Evolutionary conservation across 2,797 vertebrate genomes (phyloP).

Genomic region (Pelodytes ibericus): DNA sequence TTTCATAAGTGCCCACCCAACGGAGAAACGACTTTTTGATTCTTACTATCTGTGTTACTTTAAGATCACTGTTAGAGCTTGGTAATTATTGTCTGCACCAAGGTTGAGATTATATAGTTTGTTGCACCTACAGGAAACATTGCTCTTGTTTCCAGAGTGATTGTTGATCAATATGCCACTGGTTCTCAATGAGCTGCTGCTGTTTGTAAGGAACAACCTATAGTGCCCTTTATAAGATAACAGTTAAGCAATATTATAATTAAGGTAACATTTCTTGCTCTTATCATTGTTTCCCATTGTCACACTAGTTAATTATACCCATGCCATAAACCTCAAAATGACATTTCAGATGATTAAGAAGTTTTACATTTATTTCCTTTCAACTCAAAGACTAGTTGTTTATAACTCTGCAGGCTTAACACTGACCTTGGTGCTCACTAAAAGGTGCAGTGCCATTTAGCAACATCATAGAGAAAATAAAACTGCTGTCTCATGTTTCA

Average conservation of each 20-base stretch:
- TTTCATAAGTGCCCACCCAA: too few relatives aligned
- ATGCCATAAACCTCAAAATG: constrained; percentile 48
- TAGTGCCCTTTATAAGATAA: constrained; percentile 28
- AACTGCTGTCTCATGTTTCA: too few relatives aligned
- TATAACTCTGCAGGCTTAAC: constrained; percentile 37
- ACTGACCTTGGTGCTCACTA: constrained; percentile 22
- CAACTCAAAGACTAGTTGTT: constrained; percentile 33
- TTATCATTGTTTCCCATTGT: constrained; percentile 51
- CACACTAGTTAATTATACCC: constrained; percentile 54
- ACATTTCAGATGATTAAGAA: constrained; percentile 34
- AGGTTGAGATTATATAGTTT: neutral
- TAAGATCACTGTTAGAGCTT: neutral
- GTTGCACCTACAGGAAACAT: constrained; percentile 1
- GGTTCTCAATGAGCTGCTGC: neutral
- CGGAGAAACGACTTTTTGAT: too few relatives aligned
- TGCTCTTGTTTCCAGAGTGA: neutral
- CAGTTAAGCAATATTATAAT: constrained; percentile 23
- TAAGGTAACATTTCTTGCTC: neutral
- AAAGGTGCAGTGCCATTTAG: neutral
- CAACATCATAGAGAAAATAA: neutral
- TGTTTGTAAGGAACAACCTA: neutral
- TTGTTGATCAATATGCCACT: neutral
- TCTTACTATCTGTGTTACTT: too few relatives aligned
- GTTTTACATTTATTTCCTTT: constrained; percentile 46
- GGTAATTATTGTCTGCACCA: neutral